A percentile compares a stretch with the other conserved stretches of the same genome.
Evolutionary conservation across 1,140 invertebrate species (phyloP).

Genomic region (Muscidifurax raptorellus): DNA sequence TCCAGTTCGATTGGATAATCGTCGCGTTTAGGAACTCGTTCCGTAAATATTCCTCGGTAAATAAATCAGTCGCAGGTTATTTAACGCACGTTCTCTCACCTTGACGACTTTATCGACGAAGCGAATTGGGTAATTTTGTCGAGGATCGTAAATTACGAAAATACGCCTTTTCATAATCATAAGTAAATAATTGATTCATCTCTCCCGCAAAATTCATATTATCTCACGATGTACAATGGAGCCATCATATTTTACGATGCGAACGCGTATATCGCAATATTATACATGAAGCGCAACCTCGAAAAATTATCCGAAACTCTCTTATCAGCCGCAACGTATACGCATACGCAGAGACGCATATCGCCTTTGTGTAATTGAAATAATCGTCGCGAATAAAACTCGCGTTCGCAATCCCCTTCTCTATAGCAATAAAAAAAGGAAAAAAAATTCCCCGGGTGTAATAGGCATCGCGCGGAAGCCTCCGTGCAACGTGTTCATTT

Average conservation of each 20-base stretch:
- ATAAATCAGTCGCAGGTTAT: too few relatives aligned
- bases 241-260: too few relatives aligned
- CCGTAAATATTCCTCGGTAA: too few relatives aligned
- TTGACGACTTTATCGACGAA: not conserved
- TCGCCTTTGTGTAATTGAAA: conserved; percentile 2
- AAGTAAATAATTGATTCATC: not conserved
- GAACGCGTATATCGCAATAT: not conserved
- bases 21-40: too few relatives aligned
- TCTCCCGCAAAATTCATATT: not conserved
- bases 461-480: conserved; percentile 3
- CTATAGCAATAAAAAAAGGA: not conserved
- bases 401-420: not conserved
- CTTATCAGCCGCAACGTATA: not conserved
- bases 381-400: conserved; percentile 11
- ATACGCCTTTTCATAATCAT: too few relatives aligned
- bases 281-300: not conserved
- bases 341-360: not conserved
- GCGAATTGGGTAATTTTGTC: not conserved
- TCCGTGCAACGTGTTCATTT: conserved; percentile 30
- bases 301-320: too few relatives aligned
- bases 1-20: too few relatives aligned
- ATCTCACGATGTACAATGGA: too few relatives aligned
- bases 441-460: not conserved
- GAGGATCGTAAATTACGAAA: too few relatives aligned
- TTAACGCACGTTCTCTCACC: too few relatives aligned